Evolutionary conservation across 2,888 invertebrate genomes (phyloP), one percentile per base, ranked within the genome.

Genomic region (Pelosia muscerda): DNA sequence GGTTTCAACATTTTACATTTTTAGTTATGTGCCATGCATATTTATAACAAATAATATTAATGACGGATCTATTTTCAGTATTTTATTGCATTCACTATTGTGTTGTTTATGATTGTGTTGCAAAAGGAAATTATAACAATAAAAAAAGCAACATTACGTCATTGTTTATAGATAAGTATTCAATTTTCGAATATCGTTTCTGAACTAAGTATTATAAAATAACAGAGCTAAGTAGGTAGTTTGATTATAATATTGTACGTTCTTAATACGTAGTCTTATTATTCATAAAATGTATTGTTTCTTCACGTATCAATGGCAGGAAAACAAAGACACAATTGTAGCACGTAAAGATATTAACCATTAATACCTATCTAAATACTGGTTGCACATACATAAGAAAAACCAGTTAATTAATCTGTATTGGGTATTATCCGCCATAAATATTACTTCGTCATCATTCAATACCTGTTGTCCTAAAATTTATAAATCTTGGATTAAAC

Each of bases 271-370:
- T 28, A 57, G 42, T 42, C 42, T 42, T 42, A 42, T 42, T 59
- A 38, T 38, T 34, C 38, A 54, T 54, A 31, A 31, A 42, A 62
- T 54, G 13, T 15, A 54, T 54, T 53, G 53, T 62, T 54, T 31
- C 62, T 62, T 28, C 15, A 22, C 31, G 19, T 23, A 53, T 62
- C 28, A 23, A 54, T 54, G 56, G 19, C 31, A 62, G 31, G 28
- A 54, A 62, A 54, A 62, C 28, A 31, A 53, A 62, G 62, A 23
- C 8, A 28, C 23, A 62, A 54, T 62, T 19, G 19, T 61, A 15
- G 13, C 28, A 15, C 9, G 22, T 23, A 31, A 49, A 49, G 49
- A 49, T 28, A 57, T 57, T 31, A 1, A n/a, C 8, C n/a, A 9
- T 22, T 15, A 31, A 25, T n/a, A 11, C 31, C 31, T 31, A 31